Conservation (phyloP, 2,113 vertebrate genomes). For the Setophaga kirtlandii region DNA sequence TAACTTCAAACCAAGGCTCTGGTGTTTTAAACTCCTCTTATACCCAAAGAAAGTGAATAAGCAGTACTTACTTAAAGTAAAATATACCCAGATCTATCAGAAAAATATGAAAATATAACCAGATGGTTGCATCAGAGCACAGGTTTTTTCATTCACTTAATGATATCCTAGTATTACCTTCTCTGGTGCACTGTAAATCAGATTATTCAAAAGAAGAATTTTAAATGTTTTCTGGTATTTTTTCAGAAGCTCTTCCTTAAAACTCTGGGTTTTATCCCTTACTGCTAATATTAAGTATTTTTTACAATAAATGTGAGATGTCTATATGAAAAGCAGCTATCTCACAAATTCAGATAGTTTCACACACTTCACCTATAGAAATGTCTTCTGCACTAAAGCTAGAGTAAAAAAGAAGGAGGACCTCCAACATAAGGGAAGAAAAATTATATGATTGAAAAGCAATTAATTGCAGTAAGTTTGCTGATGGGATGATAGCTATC, state of each 20-base stretch:
- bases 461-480: constrained; percentile 44
- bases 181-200: neutral
- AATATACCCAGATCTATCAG: neutral
- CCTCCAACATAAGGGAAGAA: neutral
- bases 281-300: neutral
- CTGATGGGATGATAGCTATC: constrained; percentile 39
- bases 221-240: neutral
- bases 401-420: neutral
- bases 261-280: neutral
- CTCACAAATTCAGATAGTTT: neutral
- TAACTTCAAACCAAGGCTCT: neutral
- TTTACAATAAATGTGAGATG: neutral
- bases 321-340: neutral
- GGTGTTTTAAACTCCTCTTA: neutral
- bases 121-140: neutral
- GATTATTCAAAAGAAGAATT: neutral
- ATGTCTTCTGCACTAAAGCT: neutral
- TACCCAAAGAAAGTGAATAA: neutral
- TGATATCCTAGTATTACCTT: neutral
- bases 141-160: neutral
- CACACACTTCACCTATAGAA: neutral
- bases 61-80: neutral
- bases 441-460: constrained; percentile 22
- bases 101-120: neutral
- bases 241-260: neutral